Percentiles rank a stretch among this genome's conserved stretches.
Conservation (phyloP, 2,888 invertebrate genomes). For the Desoria tigrina region DNA sequence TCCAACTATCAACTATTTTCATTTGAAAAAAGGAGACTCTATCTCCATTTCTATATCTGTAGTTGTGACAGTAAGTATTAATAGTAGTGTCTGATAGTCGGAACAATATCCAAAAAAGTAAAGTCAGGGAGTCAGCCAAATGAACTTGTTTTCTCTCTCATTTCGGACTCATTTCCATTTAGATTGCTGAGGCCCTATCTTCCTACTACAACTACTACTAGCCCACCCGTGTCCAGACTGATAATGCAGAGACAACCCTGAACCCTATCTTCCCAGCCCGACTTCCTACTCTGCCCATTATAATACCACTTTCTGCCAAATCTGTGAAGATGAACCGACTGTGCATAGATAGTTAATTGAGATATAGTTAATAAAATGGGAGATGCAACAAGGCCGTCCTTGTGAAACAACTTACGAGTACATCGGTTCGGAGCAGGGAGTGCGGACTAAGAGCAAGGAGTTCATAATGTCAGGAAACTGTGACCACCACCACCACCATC, state of each 20-base stretch:
- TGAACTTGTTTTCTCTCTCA: slow-evolving; percentile 24
- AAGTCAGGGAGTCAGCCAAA: slow-evolving; percentile 19
- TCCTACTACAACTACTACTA: not conserved
- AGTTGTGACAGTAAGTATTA: no score
- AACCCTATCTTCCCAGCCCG: not conserved
- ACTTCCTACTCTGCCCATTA: slow-evolving; percentile 4
- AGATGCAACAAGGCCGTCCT: no score
- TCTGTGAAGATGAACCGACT: not conserved
- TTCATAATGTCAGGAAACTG: no score
- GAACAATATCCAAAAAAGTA: slow-evolving; percentile 10
- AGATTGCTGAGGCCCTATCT: slow-evolving; percentile 16
- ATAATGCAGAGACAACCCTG: slow-evolving; percentile 18
- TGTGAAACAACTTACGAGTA: no score
- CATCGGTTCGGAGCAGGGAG: no score
- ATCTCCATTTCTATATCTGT: no score
- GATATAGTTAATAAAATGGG: no score
- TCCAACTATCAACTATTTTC: no score
- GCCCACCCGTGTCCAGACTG: slow-evolving; percentile 14
- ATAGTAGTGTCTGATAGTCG: no score
- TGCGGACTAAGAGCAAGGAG: no score
- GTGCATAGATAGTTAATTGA: not conserved
- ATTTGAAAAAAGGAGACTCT: no score
- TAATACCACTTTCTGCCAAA: slow-evolving; percentile 6
- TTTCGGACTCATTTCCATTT: slow-evolving; percentile 23
- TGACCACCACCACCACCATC: no score